Evolutionary conservation across 2,888 invertebrate genomes (phyloP).

Genomic region (Gibbula magus): DNA sequence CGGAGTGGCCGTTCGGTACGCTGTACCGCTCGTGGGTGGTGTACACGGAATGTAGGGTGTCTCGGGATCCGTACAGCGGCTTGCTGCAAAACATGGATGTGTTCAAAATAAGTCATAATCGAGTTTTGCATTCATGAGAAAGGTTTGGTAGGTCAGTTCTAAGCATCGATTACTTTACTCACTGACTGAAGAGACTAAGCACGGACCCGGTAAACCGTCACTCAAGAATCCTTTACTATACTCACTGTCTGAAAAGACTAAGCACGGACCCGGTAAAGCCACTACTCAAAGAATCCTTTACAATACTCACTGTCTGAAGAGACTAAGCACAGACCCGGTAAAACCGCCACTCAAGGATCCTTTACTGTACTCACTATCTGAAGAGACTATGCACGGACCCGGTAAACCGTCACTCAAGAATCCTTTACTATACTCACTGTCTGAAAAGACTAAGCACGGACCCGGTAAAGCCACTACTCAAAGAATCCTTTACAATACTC

Average conservation of each 20-base stretch:
- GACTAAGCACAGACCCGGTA: too few species aligned
- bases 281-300: not conserved
- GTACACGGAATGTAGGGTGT: constrained; percentile 26
- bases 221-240: not conserved
- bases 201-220: not conserved
- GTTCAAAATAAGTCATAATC: not conserved
- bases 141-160: not conserved
- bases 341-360: too few species aligned
- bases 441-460: too few species aligned
- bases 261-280: not conserved
- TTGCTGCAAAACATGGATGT: not conserved
- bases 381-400: not conserved
- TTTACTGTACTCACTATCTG: not conserved
- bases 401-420: too few species aligned
- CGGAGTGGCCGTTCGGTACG: constrained; percentile 17
- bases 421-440: constrained; percentile 21
- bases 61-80: constrained; percentile 28
- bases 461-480: too few species aligned
- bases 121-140: not conserved
- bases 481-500: too few species aligned
- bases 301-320: not conserved
- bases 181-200: not conserved
- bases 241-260: not conserved
- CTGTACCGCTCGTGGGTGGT: not conserved
- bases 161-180: not conserved